phyloP scores from a whole-genome alignment of 35 echinoderm and acorn worm species.

The Lytechinus pictus region DNA sequence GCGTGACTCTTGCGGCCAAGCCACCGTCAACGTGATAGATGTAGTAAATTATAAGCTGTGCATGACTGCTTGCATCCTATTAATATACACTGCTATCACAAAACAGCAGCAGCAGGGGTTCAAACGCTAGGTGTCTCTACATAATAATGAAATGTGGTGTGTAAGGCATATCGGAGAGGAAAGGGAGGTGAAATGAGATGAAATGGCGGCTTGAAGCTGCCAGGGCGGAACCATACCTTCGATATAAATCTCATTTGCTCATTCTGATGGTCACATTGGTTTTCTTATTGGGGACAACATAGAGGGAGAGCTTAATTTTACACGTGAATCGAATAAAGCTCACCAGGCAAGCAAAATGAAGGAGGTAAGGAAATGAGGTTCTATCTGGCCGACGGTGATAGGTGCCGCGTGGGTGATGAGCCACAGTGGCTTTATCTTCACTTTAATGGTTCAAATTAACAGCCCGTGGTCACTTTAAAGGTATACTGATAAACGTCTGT shows the following conservation, averaged over 20 bases:
- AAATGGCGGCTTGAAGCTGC: neutral
- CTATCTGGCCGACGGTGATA: neutral
- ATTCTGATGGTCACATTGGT: slow-evolving; percentile 6
- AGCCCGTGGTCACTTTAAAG: slow-evolving; percentile 13
- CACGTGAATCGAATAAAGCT: neutral
- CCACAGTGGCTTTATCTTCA: neutral
- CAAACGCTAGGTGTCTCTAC: neutral
- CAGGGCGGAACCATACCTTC: neutral
- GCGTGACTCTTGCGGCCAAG: neutral
- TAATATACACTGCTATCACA: neutral
- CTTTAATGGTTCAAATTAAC: neutral
- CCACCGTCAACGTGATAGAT: neutral
- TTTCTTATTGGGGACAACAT: neutral
- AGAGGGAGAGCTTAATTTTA: neutral
- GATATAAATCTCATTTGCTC: slow-evolving; percentile 4
- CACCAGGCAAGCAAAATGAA: neutral
- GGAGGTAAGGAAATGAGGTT: neutral
- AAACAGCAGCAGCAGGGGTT: slow-evolving; percentile 8
- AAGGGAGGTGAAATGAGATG: neutral
- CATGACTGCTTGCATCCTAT: slow-evolving; percentile 15
- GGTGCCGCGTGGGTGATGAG: slow-evolving; percentile 6
- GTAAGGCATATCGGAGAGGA: neutral
- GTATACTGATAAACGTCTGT: neutral
- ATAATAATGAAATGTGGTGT: neutral
- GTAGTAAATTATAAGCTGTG: neutral